Evolutionary conservation across 2,797 vertebrate genomes (phyloP).

Genomic region (Megaceryle alcyon): DNA sequence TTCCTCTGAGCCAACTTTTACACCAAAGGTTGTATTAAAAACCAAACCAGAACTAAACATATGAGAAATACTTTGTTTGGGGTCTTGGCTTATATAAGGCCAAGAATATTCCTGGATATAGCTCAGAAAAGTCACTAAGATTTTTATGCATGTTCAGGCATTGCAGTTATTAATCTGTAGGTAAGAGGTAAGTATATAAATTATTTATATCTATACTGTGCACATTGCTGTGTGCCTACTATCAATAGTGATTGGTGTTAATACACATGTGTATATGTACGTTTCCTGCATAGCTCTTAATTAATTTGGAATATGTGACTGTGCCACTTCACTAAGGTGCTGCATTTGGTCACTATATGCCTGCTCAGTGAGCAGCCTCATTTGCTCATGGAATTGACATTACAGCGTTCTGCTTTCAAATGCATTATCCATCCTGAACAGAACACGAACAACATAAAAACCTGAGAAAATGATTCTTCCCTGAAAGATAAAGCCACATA

Average conservation of each 20-base stretch:
- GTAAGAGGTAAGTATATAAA: not conserved
- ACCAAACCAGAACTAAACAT: not conserved
- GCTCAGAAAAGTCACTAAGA: not conserved
- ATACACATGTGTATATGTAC: not conserved
- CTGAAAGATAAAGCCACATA: constrained; percentile 75
- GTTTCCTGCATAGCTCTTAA: constrained; percentile 15
- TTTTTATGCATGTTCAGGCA: constrained; percentile 20
- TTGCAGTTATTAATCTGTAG: not conserved
- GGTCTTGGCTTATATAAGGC: not conserved
- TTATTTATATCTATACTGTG: not conserved
- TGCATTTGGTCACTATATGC: not conserved
- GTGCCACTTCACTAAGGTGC: constrained; percentile 14
- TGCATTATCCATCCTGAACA: constrained; percentile 66
- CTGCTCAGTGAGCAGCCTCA: constrained; percentile 20
- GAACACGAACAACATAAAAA: constrained; percentile 57
- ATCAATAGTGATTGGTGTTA: not conserved
- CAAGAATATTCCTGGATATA: not conserved
- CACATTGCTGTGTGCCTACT: not conserved
- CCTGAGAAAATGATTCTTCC: constrained; percentile 72
- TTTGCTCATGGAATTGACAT: constrained; percentile 41
- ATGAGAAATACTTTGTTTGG: not conserved
- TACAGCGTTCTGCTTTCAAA: constrained; percentile 60
- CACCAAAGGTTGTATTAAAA: not conserved
- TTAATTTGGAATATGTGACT: constrained; percentile 42
- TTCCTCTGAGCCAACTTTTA: not conserved